phyloP scores from a whole-genome alignment of 2,888 invertebrate species.

The Stenurella melanura region DNA sequence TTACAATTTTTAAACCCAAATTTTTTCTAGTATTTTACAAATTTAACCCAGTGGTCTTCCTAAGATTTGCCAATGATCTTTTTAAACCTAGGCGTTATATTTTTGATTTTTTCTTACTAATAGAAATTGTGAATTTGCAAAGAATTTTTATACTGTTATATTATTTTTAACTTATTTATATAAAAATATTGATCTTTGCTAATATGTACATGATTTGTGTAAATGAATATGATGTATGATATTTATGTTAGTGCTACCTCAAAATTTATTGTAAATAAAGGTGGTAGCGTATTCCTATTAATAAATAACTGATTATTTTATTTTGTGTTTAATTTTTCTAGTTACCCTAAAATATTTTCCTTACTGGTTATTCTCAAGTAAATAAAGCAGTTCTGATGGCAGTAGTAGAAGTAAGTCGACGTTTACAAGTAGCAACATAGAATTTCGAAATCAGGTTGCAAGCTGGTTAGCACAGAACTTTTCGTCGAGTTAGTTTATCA shows the following conservation, averaged over 20 bases:
- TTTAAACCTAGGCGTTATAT: constrained; percentile 40
- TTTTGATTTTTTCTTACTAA: constrained; percentile 44
- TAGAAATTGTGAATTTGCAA: constrained; percentile 37
- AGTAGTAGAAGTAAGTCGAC: too few relatives aligned
- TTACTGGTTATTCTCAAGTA: not conserved
- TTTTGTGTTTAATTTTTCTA: constrained; percentile 44
- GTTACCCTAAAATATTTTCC: not conserved
- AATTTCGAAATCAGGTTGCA: too few relatives aligned
- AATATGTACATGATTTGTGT: constrained; percentile 56
- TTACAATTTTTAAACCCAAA: constrained; percentile 10
- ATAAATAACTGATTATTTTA: constrained; percentile 66
- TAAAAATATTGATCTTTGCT: constrained; percentile 42
- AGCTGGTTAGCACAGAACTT: too few relatives aligned
- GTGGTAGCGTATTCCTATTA: constrained; percentile 74
- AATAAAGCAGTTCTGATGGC: too few relatives aligned
- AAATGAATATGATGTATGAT: constrained; percentile 59
- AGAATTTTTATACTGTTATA: constrained; percentile 39
- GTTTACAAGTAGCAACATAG: too few relatives aligned
- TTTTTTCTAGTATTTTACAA: constrained; percentile 38
- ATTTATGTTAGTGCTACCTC: constrained; percentile 71
- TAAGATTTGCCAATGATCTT: constrained; percentile 44
- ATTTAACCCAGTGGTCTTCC: constrained; percentile 43
- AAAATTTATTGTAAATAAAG: constrained; percentile 69
- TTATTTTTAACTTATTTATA: constrained; percentile 40
- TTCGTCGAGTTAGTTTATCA: too few relatives aligned